phyloP scores from a whole-genome alignment of 2,888 invertebrate genomes.

The Cancer borealis region DNA sequence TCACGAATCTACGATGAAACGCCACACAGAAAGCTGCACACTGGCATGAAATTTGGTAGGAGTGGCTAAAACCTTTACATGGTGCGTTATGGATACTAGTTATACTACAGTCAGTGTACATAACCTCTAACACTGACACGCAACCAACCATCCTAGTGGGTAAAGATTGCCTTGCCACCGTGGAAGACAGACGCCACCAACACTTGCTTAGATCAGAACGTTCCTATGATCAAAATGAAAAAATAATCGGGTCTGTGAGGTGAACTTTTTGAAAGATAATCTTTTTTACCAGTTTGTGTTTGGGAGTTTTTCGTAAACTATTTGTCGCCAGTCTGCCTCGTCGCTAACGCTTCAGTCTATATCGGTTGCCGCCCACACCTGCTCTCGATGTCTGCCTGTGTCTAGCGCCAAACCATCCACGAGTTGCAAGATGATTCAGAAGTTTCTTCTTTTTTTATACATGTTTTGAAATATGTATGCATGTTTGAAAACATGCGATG shows the following conservation, averaged over 20 bases:
- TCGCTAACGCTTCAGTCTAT: neutral
- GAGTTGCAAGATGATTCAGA: neutral
- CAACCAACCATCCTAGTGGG: neutral
- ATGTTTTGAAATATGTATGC: too few relatives aligned
- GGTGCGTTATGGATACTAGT: too few relatives aligned
- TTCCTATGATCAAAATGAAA: neutral
- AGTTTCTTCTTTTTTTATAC: neutral
- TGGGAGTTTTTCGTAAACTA: neutral
- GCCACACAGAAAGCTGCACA: too few relatives aligned
- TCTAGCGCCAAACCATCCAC: neutral
- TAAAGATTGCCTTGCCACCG: neutral
- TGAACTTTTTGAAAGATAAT: neutral
- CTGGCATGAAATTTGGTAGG: too few relatives aligned
- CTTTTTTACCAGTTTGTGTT: neutral
- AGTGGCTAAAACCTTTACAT: too few relatives aligned
- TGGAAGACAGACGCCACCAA: neutral
- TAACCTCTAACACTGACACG: neutral
- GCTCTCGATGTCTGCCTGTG: neutral
- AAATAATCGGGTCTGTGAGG: neutral
- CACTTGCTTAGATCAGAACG: neutral
- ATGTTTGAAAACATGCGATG: too few relatives aligned
- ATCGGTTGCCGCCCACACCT: neutral
- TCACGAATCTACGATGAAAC: too few relatives aligned
- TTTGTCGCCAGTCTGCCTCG: neutral
- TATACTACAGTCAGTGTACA: neutral